phyloP scores from a whole-genome alignment of 2,888 invertebrate species.

The Myopa testacea region DNA sequence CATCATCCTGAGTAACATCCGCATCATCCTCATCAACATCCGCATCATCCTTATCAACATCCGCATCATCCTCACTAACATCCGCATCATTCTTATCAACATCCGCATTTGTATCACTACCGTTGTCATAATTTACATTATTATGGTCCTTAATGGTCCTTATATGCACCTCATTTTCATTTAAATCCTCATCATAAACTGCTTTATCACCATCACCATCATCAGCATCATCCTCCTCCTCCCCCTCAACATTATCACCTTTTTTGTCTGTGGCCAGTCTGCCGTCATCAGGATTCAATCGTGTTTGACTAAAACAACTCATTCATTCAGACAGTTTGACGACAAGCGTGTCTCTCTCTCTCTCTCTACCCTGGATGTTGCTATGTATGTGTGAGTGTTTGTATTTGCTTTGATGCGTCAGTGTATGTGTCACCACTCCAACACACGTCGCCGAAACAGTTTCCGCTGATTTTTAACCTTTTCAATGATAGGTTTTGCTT shows the following conservation, averaged over 20 bases:
- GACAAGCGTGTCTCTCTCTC: conserved; percentile 26
- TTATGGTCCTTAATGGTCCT: not conserved
- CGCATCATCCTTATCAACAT: not conserved
- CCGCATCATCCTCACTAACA: not conserved
- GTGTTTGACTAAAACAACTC: not conserved
- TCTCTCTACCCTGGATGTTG: conserved; percentile 3
- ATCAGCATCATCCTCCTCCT: not conserved
- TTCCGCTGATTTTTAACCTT: conserved; percentile 6
- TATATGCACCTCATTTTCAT: too few species aligned
- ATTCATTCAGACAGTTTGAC: conserved; percentile 47
- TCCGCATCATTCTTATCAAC: not conserved
- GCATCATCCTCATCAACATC: not conserved
- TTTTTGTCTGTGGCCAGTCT: not conserved
- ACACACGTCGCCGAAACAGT: not conserved
- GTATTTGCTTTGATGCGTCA: not conserved
- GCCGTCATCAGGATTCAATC: not conserved
- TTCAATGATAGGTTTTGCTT: conserved; percentile 25
- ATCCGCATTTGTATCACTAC: not conserved
- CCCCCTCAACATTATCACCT: conserved; percentile 18
- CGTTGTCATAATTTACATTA: not conserved
- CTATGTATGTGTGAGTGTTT: conserved; percentile 5
- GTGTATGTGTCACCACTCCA: not conserved
- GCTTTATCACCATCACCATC: not conserved
- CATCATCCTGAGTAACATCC: not conserved
- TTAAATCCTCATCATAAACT: too few species aligned